phyloP scores from a whole-genome alignment of 2,888 invertebrate genomes.

The Gibbula magus region DNA sequence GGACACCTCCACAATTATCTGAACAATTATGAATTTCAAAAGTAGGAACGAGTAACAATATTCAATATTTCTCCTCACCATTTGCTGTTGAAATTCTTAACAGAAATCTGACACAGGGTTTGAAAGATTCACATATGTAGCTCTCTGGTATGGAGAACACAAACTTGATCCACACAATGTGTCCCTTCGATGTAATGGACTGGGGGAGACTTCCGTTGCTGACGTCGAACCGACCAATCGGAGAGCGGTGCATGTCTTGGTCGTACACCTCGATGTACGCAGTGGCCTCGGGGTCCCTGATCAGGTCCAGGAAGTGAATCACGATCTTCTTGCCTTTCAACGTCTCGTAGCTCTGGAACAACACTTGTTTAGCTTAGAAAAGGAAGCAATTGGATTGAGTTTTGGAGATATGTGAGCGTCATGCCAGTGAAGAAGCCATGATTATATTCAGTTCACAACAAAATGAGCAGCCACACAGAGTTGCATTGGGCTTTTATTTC shows the following conservation, averaged over 20 bases:
- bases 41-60: neutral
- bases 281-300: conserved; percentile 81
- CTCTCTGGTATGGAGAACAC: neutral
- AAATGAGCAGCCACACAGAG: too few species aligned
- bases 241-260: conserved; percentile 78
- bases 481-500: too few species aligned
- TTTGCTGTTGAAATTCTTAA: conserved; percentile 54
- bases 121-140: conserved; percentile 48
- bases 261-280: conserved; percentile 74
- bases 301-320: conserved; percentile 88
- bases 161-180: conserved; percentile 83
- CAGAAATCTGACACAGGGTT: conserved; percentile 61
- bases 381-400: too few species aligned
- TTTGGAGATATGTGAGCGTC: too few species aligned
- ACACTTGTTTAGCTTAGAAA: neutral
- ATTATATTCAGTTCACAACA: too few species aligned
- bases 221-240: conserved; percentile 84
- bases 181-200: conserved; percentile 82
- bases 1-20: neutral
- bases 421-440: too few species aligned
- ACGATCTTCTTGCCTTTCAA: conserved; percentile 86
- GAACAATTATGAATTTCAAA: neutral
- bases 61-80: conserved; percentile 75
- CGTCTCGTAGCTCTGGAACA: conserved; percentile 53
- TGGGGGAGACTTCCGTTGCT: conserved; percentile 91